phyloP scores from a whole-genome alignment of 2,888 invertebrate genomes.

The Schizaphis graminum region DNA sequence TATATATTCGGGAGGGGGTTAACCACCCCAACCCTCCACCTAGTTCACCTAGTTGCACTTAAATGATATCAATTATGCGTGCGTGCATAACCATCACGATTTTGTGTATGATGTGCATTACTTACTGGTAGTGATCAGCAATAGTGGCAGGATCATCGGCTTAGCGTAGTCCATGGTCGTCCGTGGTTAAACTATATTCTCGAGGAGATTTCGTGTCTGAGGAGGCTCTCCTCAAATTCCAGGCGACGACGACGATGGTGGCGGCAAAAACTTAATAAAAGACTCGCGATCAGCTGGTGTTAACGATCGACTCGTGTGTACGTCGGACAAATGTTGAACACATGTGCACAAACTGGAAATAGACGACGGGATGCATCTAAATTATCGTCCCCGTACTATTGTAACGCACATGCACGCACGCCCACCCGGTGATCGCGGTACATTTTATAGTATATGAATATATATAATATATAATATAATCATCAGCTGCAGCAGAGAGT shows the following conservation, averaged over 20 bases:
- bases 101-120: not conserved
- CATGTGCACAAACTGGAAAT: constrained; percentile 55
- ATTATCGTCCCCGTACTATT: not conserved
- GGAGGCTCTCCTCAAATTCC: not conserved
- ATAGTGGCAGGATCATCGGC: constrained; percentile 36
- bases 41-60: not conserved
- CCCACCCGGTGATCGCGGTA: not conserved
- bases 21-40: not conserved
- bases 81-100: not conserved
- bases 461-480: not conserved
- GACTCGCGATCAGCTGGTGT: constrained; percentile 23
- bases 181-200: not conserved
- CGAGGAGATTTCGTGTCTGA: not conserved
- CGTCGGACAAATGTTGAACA: constrained; percentile 52
- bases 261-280: not conserved
- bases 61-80: not conserved
- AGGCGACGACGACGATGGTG: not conserved
- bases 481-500: not conserved
- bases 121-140: constrained; percentile 49
- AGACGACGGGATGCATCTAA: constrained; percentile 20
- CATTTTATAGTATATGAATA: not conserved
- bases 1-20: not conserved
- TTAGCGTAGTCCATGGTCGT: constrained; percentile 33
- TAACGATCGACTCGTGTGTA: not conserved
- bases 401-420: not conserved